Evolutionary conservation across 2,113 vertebrate genomes (phyloP), one percentile per base, ranked within the genome.

Genomic region (Catagonus wagneri): DNA sequence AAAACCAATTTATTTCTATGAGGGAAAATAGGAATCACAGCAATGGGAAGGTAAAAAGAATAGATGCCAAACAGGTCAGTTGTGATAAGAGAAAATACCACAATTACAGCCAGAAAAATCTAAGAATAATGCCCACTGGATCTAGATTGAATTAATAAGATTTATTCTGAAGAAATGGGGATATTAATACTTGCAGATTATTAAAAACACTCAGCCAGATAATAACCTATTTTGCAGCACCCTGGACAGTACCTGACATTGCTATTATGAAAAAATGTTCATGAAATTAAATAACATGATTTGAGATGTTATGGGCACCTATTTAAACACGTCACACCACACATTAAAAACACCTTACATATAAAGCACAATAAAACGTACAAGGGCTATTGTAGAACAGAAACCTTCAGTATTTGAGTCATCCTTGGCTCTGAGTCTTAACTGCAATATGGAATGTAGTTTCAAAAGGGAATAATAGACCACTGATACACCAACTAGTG

Each of bases 191-290:
- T 32, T 44, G 68, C 20, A 44, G 71, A 19, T 68, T 34, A 74
- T 34, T 15, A 2, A 65, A 23, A 90, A 32, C 12, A 34, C 6
- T 25, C 29, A 72, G 0, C 6, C 15, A 66, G 12, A 14, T 19
- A 56, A 75, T 54, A 34, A 22, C 22, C 8, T 6, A 29, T 10
- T 0, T 4, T 14, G 23, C 39, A 72, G 2, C 27, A 10, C 4
- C 22, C 1, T 9, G 6, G 1, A 44, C 0, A 36, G 2, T 10
- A 0, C 2, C 11, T 44, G 50, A 27, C 5, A 23, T 3, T 29
- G 1, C 1, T 90, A 72, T 74, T 44, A 65, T 2, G 34, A 32
- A 88, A 68, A 39, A 79, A 29, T n/a, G 12, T 12, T 60, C 2
- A 78, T 10, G 32, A 36, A 1, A 2, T 58, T 50, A 19, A 88